phyloP scores from a whole-genome alignment of 2,113 vertebrate species.

The Pangasianodon gigas region DNA sequence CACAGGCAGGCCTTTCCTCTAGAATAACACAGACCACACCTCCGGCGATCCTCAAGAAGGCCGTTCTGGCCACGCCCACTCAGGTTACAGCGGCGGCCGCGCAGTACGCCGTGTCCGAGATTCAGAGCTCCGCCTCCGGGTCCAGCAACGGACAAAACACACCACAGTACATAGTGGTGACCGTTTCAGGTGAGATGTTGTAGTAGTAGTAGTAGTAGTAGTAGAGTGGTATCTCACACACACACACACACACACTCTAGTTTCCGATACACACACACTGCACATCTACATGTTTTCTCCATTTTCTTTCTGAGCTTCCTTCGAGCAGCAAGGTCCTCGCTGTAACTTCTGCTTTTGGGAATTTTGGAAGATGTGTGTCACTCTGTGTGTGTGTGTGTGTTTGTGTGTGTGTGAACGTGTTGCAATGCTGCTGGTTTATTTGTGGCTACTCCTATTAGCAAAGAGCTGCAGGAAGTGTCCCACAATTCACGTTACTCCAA shows the following conservation, averaged over 20 bases:
- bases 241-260: neutral
- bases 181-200: constrained; percentile 82
- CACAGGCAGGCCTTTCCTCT: constrained; percentile 63
- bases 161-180: constrained; percentile 89
- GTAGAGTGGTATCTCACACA: neutral
- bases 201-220: neutral
- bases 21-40: constrained; percentile 60
- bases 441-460: constrained; percentile 35
- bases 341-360: neutral
- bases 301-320: neutral
- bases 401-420: constrained; percentile 13
- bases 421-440: constrained; percentile 38
- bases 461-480: constrained; percentile 29
- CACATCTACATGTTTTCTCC: neutral
- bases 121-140: constrained; percentile 67
- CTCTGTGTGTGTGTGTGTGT: neutral
- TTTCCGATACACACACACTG: neutral
- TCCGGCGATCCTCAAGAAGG: constrained; percentile 66
- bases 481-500: constrained; percentile 39
- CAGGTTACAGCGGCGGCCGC: constrained; percentile 60
- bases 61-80: constrained; percentile 67
- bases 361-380: neutral
- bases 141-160: constrained; percentile 73
- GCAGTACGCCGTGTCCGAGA: constrained; percentile 66
- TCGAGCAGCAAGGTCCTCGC: neutral